Percentiles rank a stretch among this genome's conserved stretches.
Conservation (phyloP, 2,113 vertebrate genomes). For the Callipepla squamata region DNA sequence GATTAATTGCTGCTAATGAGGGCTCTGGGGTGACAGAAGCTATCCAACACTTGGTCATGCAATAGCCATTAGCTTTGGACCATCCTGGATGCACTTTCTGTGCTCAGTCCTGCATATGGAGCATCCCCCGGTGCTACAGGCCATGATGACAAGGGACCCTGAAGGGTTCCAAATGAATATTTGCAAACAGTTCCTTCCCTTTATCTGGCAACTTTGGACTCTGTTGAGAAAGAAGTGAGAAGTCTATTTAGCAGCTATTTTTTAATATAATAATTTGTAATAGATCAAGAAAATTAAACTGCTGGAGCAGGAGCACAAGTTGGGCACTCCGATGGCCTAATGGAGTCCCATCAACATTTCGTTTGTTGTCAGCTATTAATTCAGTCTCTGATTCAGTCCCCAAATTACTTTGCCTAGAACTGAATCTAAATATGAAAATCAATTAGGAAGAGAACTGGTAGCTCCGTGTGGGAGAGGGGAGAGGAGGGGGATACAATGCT, state of each 20-base stretch:
- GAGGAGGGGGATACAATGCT: not conserved
- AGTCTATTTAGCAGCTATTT: not conserved
- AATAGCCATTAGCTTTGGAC: not conserved
- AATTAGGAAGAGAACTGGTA: slow-evolving; percentile 19
- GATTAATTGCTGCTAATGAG: accelerated
- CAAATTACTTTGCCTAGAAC: slow-evolving; percentile 29
- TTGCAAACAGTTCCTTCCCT: not conserved
- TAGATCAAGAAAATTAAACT: not conserved
- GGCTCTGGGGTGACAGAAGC: not conserved
- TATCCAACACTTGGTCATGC: not conserved
- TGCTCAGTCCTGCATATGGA: accelerated
- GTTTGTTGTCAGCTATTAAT: slow-evolving; percentile 34
- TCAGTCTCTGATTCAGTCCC: not conserved
- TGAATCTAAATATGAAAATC: slow-evolving; percentile 55
- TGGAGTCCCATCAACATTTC: not conserved
- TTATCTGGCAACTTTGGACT: not conserved
- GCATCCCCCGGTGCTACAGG: not conserved
- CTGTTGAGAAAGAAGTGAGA: not conserved
- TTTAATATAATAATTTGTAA: not conserved
- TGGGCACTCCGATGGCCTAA: not conserved
- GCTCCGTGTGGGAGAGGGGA: not conserved
- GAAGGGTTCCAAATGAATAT: not conserved
- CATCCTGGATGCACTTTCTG: accelerated
- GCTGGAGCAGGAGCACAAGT: not conserved
- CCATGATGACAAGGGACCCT: not conserved